Conservation (phyloP, 2,113 vertebrate species). For the Ctenodactylus gundi region DNA sequence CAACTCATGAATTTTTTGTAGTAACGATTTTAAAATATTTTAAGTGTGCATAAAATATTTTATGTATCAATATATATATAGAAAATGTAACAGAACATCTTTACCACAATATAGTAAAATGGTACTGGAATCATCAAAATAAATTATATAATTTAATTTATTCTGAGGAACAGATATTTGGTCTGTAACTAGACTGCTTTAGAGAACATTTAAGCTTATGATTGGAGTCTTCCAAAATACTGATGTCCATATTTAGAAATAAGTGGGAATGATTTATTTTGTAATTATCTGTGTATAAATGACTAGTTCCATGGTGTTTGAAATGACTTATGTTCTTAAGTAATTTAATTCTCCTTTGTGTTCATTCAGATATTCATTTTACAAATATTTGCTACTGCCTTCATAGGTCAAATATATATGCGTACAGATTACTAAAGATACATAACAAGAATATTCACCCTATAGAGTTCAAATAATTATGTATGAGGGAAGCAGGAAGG, state of each 20-base stretch:
- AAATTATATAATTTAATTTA: neutral
- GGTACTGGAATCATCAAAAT: neutral
- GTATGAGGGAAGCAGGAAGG: neutral
- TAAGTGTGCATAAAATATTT: constrained; percentile 13
- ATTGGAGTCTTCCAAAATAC: neutral
- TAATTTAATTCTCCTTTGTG: neutral
- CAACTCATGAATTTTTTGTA: neutral
- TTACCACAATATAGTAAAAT: neutral
- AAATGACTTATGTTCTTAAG: neutral
- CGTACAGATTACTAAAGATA: neutral
- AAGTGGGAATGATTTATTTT: neutral
- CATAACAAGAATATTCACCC: neutral
- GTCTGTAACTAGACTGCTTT: neutral
- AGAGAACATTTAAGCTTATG: neutral
- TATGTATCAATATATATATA: neutral
- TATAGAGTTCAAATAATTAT: neutral
- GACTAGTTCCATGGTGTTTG: neutral
- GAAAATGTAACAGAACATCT: neutral
- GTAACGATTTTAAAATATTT: constrained; percentile 12
- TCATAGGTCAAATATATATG: neutral
- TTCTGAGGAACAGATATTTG: neutral
- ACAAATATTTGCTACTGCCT: neutral
- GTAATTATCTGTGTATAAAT: neutral
- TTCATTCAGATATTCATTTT: neutral
- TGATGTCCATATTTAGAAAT: neutral